Conservation (phyloP, 2,888 invertebrate genomes). For the Psylliodes chrysocephalus region DNA sequence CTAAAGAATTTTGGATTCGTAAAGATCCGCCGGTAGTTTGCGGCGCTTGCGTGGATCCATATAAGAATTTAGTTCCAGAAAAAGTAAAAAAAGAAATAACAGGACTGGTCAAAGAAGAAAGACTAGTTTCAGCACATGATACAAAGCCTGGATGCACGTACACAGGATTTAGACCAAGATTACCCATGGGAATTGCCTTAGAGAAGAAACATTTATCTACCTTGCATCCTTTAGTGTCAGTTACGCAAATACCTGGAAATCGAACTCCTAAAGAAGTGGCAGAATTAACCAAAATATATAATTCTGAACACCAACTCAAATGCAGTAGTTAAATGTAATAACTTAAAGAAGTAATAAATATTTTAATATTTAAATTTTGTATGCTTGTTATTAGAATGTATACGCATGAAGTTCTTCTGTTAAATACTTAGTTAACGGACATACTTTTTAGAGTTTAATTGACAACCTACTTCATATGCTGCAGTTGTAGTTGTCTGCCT, state of each 20-base stretch:
- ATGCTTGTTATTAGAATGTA: too few relatives aligned
- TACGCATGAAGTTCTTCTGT: too few relatives aligned
- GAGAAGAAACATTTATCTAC: slow-evolving; percentile 52
- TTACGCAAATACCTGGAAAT: slow-evolving; percentile 57
- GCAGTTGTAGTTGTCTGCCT: slow-evolving; percentile 52
- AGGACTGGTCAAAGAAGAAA: slow-evolving; percentile 54
- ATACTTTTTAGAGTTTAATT: not conserved
- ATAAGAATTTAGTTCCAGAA: slow-evolving; percentile 51
- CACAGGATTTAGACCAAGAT: slow-evolving; percentile 57
- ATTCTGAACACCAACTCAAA: too few relatives aligned
- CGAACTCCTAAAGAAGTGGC: slow-evolving; percentile 45
- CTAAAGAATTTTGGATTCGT: slow-evolving; percentile 55
- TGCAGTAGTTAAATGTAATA: too few relatives aligned
- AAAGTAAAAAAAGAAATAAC: slow-evolving; percentile 56
- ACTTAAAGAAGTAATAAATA: not conserved
- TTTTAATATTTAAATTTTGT: too few relatives aligned
- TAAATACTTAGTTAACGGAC: too few relatives aligned
- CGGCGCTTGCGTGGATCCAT: slow-evolving; percentile 56
- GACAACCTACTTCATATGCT: slow-evolving; percentile 51
- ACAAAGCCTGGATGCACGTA: slow-evolving; percentile 54
- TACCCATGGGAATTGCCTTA: slow-evolving; percentile 54
- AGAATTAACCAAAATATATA: slow-evolving; percentile 18
- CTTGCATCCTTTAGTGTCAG: slow-evolving; percentile 57
- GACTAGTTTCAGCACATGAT: slow-evolving; percentile 60
- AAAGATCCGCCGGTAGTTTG: slow-evolving; percentile 53